Evolutionary conservation across 2,888 invertebrate genomes (phyloP), one percentile per base, ranked within the genome.

Genomic region (Trisateles emortualis): DNA sequence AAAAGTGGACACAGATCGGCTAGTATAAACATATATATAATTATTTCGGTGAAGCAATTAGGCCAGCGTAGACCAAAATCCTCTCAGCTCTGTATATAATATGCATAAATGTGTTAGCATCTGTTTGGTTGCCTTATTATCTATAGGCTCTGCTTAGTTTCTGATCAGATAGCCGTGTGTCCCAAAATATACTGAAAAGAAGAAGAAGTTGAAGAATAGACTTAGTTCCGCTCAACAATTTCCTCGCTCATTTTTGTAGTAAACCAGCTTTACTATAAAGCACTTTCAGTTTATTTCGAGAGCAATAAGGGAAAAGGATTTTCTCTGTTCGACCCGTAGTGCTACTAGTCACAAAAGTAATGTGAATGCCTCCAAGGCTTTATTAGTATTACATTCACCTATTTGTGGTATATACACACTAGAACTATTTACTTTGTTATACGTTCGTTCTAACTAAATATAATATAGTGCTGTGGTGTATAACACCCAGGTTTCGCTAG

Each of bases 221-320:
- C n/a, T n/a, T n/a, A n/a, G n/a, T n/a, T n/a, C n/a, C n/a, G n/a
- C 26, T 26, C 26, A 8, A 6, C 8, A 26, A 26, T 6, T 26
- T 26, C 9, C 26, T 8, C n/a, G n/a, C n/a, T n/a, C n/a, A n/a
- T n/a, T 8, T 26, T 26, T 26, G 26, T 8, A 26, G 9, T 26
- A 26, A 26, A 8, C 26, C 26, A 8, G 26, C 4, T 26, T 26
- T 26, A 26, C 55, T 60, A 56, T 64, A 35, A 52, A 66, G 46
- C 30, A 39, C 43, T 68, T 69, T 62, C 50, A 48, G 49, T 63
- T 68, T 62, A 70, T 69, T 68, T 61, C 38, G 49, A 63, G 55
- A 50, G 58, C 56, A 60, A 64, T 68, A 59, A 54, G 53, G 47
- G 36, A 64, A 71, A 64, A 51, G 46, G 54, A 64, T 55, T 69